Evolutionary conservation across 2,888 invertebrate genomes (phyloP).

Genomic region (Acronicta aceris): DNA sequence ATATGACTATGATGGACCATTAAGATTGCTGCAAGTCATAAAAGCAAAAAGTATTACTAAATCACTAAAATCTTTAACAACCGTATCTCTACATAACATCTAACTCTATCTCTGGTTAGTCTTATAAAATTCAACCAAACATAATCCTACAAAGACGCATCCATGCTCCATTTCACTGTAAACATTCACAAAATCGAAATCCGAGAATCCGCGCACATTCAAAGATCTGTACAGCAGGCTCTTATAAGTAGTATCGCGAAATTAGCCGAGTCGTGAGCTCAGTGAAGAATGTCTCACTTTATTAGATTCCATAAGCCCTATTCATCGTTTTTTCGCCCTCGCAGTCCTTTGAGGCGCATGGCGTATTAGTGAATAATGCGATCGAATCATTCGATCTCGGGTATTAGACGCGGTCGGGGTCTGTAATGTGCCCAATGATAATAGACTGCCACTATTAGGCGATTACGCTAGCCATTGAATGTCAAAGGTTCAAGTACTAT

Average conservation of each 20-base stretch:
- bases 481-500: conserved; percentile 64
- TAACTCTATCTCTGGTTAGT: background rate
- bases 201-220: conserved; percentile 10
- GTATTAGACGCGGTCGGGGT: conserved; percentile 76
- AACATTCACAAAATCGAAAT: conserved; percentile 29
- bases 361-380: conserved; percentile 86
- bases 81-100: background rate
- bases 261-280: conserved; percentile 75
- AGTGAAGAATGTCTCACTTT: conserved; percentile 83
- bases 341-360: conserved; percentile 78
- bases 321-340: conserved; percentile 84
- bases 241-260: conserved; percentile 63
- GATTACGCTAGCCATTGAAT: conserved; percentile 68
- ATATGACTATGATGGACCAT: too few species aligned
- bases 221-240: conserved; percentile 39
- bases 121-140: conserved; percentile 1
- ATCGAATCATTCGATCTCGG: conserved; percentile 83
- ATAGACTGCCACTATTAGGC: conserved; percentile 80
- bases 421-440: conserved; percentile 82
- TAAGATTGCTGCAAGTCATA: too few species aligned
- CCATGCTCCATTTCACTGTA: conserved; percentile 18
- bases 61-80: too few species aligned
- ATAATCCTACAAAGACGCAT: background rate
- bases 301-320: conserved; percentile 87
- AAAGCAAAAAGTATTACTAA: too few species aligned